Percentiles rank a stretch among this genome's conserved stretches.
Conservation (phyloP, 2,113 vertebrate species). For the Colaptes auratus region DNA sequence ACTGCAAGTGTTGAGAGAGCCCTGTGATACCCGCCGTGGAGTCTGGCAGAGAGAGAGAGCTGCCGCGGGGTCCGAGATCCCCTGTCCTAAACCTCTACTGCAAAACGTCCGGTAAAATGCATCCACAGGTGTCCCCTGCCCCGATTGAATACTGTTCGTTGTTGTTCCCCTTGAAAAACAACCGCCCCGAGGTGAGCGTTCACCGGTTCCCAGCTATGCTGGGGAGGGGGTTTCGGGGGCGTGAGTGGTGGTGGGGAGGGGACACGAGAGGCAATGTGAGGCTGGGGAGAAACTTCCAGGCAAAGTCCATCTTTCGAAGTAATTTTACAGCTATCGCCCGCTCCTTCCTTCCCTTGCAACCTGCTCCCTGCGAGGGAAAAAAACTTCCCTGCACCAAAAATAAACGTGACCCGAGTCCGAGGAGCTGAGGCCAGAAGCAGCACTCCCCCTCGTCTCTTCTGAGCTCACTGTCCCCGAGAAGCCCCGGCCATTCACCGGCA, state of each 20-base stretch:
- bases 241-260: no score
- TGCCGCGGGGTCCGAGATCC: background rate
- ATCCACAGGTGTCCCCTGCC: background rate
- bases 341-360: background rate
- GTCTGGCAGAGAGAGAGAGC: background rate
- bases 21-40: background rate
- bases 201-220: background rate
- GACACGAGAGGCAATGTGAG: background rate
- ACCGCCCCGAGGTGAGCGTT: rapidly evolving
- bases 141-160: background rate
- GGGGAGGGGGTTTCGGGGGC: background rate
- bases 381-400: constrained; percentile 9
- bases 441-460: background rate
- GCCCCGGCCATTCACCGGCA: background rate
- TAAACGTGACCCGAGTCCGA: background rate
- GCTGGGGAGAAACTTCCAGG: background rate
- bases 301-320: background rate
- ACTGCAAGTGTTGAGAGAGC: background rate
- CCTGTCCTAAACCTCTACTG: background rate
- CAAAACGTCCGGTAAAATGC: background rate
- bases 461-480: background rate
- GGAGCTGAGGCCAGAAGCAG: background rate
- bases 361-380: background rate
- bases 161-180: background rate
- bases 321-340: background rate